Base-by-base conservation (phyloP, 1,140 invertebrate species). In the Hypsibius dujardini region DNA sequence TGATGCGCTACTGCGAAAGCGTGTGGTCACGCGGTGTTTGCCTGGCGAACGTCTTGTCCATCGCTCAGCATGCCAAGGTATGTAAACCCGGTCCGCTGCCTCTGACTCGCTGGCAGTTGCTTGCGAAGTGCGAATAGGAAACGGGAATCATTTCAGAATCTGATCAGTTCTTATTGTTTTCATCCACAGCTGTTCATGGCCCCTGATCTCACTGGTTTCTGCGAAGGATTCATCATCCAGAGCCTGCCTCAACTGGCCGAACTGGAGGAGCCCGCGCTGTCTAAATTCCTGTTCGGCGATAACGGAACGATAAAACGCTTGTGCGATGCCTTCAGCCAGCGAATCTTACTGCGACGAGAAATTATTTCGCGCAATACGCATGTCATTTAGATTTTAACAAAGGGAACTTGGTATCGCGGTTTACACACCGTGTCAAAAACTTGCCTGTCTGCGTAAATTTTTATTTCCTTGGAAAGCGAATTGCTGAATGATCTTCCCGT, bases 11-110 rank as follows among this genome's bases (percentile, higher is more conserved):
- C 76, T 92, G 90, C 75, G 90, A 93, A 79, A 86, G 86, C 1
- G 84, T 88, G 69, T 90, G 89, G 76, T 90, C 90, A 1, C 42
- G 1, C 50, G 7, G 47, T 40, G 85, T 92, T 2, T 87, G 90
- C 76, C 82, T 90, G 70, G 89, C 92, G 75, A 92, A 92, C 77
- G 87, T 92, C 72, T 89, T 92, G 47, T 90, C 89, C 47, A 89
- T 92, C 83, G 92, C 92, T 76, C 91, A 92, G 76, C 90, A 92
- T 77, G 90, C 90, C 47, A 92, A 92, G 85, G 88, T 90, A 81
- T 71, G 70, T 73, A n/a, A n/a, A n/a, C n/a, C 1, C 45, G 40
- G 72, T 46, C 71, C 1, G 3, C 46, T 14, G 69, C 42, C 15
- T 71, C 42, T 42, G 28, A 45, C 28, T 46, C 46, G 71, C 46